Percentiles rank a stretch among this genome's conserved stretches.
phyloP scores from a whole-genome alignment of 2,113 vertebrate genomes.

The Epinephelus cyanopodus region DNA sequence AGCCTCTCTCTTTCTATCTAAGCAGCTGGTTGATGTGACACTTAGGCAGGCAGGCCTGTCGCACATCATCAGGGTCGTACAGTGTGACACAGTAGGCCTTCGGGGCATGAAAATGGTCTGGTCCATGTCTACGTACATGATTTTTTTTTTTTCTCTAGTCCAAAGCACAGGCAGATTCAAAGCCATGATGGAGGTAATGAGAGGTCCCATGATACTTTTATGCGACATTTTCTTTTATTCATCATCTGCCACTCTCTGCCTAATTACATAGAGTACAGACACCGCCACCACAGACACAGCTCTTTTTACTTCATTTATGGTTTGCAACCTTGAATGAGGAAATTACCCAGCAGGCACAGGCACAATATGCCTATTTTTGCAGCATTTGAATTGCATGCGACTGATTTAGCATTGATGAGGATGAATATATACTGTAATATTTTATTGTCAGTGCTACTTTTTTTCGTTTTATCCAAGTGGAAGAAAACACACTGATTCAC shows the following conservation, averaged over 20 bases:
- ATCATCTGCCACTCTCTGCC: constrained; percentile 52
- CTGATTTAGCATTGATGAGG: not conserved
- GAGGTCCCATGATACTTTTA: constrained; percentile 39
- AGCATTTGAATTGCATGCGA: constrained; percentile 28
- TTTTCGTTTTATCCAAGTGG: constrained; percentile 22
- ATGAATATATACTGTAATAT: not conserved
- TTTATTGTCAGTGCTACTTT: constrained; percentile 3
- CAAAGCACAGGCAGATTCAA: constrained; percentile 21
- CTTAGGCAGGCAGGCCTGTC: constrained; percentile 49
- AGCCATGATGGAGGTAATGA: constrained; percentile 46
- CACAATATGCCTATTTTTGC: constrained; percentile 21
- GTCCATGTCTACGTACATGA: constrained; percentile 26
- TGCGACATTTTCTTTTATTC: constrained; percentile 44
- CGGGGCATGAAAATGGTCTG: constrained; percentile 47
- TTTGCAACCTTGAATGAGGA: constrained; percentile 21
- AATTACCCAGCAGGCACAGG: constrained; percentile 2
- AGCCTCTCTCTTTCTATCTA: constrained; percentile 27
- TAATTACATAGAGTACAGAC: constrained; percentile 47
- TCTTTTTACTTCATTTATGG: constrained; percentile 33
- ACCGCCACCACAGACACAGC: constrained; percentile 5
- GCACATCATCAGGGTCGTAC: constrained; percentile 44
- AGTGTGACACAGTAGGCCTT: constrained; percentile 35
- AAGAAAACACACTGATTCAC: constrained; percentile 10
- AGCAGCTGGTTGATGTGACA: constrained; percentile 59
- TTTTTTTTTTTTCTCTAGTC: constrained; percentile 6